Evolutionary conservation across 2,113 vertebrate species (phyloP), one percentile per base, ranked within the genome.

Genomic region (Gorsachius goisagi): DNA sequence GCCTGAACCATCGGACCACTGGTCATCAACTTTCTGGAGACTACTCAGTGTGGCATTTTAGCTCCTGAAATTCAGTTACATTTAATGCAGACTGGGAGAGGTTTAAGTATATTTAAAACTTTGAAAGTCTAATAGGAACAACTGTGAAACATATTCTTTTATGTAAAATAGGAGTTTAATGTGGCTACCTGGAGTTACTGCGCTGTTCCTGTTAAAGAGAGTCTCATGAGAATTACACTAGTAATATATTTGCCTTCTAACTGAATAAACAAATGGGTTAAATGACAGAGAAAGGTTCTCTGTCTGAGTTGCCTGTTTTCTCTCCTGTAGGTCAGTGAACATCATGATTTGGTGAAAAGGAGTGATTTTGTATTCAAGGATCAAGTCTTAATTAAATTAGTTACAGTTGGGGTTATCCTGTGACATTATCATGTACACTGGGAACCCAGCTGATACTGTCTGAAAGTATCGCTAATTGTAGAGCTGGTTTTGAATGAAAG

Each of bases 311-410:
- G 81, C 59, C 80, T 84, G 68, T 90, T 90, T 90, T 83, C 59
- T 26, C 59, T 88, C 50, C 71, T 55, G 4, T 93, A 96, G 85
- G 95, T 97, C 95, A 96, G 56, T 93, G 85, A 97, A 87, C 93
- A 96, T 79, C 93, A 84, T 2, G 11, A 94, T 93, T 91, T 94
- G 41, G 78, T 96, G 85, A 95, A 95, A 96, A 97, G 86, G 33
- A 88, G 49, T 67, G 75, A 92, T 95, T 97, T 92, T 95, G 79
- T 76, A 80, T 91, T 89, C 8, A 4, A 96, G 81, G 75, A 92
- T 93, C 82, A 94, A 94, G 93, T 78, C 86, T 91, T 98, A 96
- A 97, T 97, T 97, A 85, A 96, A 97, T 97, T 97, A 97, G 94
- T 95, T 96, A 93, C 95, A 97, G 95, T 14, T 94, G 59, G 90